Evolutionary conservation across 2,797 vertebrate genomes (phyloP), one percentile per base, ranked within the genome.

Genomic region (Anableps anableps): DNA sequence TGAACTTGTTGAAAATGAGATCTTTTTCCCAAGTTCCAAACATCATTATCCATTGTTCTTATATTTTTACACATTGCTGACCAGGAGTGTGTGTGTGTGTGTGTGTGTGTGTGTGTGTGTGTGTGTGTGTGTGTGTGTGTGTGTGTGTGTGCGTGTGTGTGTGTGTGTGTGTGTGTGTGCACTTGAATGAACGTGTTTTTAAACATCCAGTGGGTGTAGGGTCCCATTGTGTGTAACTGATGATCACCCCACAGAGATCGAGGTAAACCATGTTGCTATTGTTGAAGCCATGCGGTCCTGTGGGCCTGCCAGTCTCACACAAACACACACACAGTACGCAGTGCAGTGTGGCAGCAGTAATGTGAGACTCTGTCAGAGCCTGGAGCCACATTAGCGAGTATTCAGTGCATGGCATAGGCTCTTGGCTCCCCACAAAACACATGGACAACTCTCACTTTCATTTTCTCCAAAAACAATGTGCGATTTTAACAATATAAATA

Each of bases 181-280:
- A 31, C 73, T 66, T 80, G 14, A 10, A 29, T 58, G 10, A 21
- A 14, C n/a, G 5, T 13, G 8, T 58, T 9, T 58, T 58, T n/a
- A 58, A 58, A 29, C 4, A 21, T 8, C 1, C 62, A 77, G 55
- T 73, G 62, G 80, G 50, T 77, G 50, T 14, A 43, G 66, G 66
- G 55, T 50, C 80, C 11, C 5, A 36, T 31, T 70, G 81, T 80
- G 51, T 85, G 53, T 75, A 83, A 66, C 41, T 45, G 41, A 41
- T 81, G 82, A 83, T 85, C 82, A 83, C 76, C 80, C 71, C 82
- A 79, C 78, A 34, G 80, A 72, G 84, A 74, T 76, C 29, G 79
- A 82, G 84, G 84, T 90, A 87, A 92, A 91, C 85, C 86, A 85
- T 77, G 80, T 89, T n/a, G n/a, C n/a, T 88, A 87, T 90, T 91